These are phyloP conservation scores for Acipenser transmontanus DNA, from an alignment of 2,797 vertebrate genomes.

Conservation along the genomic window DNA sequence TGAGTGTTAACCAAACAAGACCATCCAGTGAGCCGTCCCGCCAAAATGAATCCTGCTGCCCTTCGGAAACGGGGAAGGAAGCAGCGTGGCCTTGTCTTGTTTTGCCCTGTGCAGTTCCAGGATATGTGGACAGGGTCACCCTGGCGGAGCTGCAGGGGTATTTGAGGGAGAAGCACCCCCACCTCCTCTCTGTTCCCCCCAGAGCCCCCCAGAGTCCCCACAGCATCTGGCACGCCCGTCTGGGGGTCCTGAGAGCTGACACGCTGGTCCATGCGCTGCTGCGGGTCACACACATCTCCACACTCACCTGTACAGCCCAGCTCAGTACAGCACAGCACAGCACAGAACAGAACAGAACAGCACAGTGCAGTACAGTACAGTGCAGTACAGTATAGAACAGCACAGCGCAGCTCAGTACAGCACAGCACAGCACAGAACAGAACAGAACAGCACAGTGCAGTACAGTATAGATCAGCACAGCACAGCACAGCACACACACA, in stretches of 20 bases:
- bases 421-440: too few relatives aligned
- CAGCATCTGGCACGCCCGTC: conserved; percentile 51
- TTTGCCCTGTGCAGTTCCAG: conserved; percentile 34
- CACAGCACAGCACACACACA: too few relatives aligned
- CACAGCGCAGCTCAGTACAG: too few relatives aligned
- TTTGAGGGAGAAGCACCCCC: conserved; percentile 50
- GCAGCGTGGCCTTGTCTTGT: background rate
- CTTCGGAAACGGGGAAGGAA: background rate
- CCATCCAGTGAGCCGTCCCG: too few relatives aligned
- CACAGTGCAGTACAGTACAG: too few relatives aligned
- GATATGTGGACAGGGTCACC: conserved; percentile 25
- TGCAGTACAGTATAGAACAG: too few relatives aligned
- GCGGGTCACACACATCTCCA: conserved; percentile 53
- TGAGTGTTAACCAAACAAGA: background rate
- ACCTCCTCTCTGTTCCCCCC: conserved; percentile 56
- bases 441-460: too few relatives aligned
- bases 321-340: too few relatives aligned
- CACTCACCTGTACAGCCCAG: conserved; percentile 60
- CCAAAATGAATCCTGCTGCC: background rate
- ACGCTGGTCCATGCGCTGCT: conserved; percentile 68
- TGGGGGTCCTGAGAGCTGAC: conserved; percentile 65
- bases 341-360: too few relatives aligned
- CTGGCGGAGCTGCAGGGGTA: conserved; percentile 40
- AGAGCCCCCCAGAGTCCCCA: conserved; percentile 55
- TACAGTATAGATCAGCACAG: too few relatives aligned